Conservation (phyloP, 2,113 vertebrate species). For the Poeciliopsis occidentalis region DNA sequence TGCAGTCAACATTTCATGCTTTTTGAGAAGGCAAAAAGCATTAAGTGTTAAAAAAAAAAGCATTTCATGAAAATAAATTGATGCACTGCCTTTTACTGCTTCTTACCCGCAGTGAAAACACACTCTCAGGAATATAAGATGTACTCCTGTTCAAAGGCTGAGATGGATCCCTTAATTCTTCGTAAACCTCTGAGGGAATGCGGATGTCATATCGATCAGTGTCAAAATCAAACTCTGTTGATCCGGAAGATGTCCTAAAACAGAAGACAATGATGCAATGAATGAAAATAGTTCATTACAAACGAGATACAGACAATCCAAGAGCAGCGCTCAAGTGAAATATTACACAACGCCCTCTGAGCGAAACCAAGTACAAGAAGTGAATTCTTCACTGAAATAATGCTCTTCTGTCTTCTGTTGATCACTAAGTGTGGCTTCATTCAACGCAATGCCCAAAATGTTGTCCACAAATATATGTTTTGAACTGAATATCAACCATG, state of each 20-base stretch:
- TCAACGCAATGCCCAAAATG: too few relatives aligned
- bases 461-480: too few relatives aligned
- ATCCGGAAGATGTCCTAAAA: slow-evolving; percentile 81
- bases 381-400: too few relatives aligned
- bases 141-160: slow-evolving; percentile 77
- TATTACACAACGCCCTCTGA: too few relatives aligned
- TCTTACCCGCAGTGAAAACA: slow-evolving; percentile 82
- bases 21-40: not conserved
- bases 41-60: not conserved
- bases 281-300: not conserved
- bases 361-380: too few relatives aligned
- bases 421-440: too few relatives aligned
- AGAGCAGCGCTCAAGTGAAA: too few relatives aligned
- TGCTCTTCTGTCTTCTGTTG: too few relatives aligned
- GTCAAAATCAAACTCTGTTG: slow-evolving; percentile 90
- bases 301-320: too few relatives aligned
- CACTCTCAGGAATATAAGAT: slow-evolving; percentile 85
- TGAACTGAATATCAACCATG: too few relatives aligned
- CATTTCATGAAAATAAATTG: not conserved
- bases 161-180: slow-evolving; percentile 74
- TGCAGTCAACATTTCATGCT: not conserved
- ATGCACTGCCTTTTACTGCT: not conserved
- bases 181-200: slow-evolving; percentile 86
- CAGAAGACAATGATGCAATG: not conserved
- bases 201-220: slow-evolving; percentile 89